A percentile compares a stretch with the other conserved stretches of the same genome.
phyloP scores from a whole-genome alignment of 2,888 invertebrate genomes.

The Ornithoptera priamus region DNA sequence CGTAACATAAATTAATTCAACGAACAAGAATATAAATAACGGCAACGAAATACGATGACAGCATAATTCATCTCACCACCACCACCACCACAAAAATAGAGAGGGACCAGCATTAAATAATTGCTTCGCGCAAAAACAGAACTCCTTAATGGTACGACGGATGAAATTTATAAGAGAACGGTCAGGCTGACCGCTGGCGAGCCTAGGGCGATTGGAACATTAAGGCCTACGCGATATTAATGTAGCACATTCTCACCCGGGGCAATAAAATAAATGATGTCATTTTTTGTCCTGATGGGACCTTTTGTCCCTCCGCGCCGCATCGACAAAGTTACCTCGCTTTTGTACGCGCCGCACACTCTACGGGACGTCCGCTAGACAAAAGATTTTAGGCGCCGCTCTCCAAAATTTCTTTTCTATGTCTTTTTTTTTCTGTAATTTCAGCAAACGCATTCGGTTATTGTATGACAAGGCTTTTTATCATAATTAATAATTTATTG shows the following conservation, averaged over 20 bases:
- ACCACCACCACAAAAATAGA: slow-evolving; percentile 15
- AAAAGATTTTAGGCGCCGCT: slow-evolving; percentile 76
- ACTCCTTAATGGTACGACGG: slow-evolving; percentile 33
- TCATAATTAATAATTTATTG: slow-evolving; percentile 79
- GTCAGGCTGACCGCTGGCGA: slow-evolving; percentile 57
- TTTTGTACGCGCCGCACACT: slow-evolving; percentile 57
- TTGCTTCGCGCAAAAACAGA: slow-evolving; percentile 34
- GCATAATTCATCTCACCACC: slow-evolving; percentile 13
- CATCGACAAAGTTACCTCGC: slow-evolving; percentile 59
- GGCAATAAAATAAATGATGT: slow-evolving; percentile 80
- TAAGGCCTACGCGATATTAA: slow-evolving; percentile 75
- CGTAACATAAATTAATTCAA: background rate
- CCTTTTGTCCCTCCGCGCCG: slow-evolving; percentile 64
- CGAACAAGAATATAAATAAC: background rate
- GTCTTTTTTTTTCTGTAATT: slow-evolving; percentile 41
- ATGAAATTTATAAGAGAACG: slow-evolving; percentile 39
- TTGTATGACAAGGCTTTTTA: slow-evolving; percentile 64
- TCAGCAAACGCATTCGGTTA: slow-evolving; percentile 54
- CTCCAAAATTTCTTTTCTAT: slow-evolving; percentile 51
- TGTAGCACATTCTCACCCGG: slow-evolving; percentile 75
- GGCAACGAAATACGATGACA: slow-evolving; percentile 1
- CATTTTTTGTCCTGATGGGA: slow-evolving; percentile 74
- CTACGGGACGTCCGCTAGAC: slow-evolving; percentile 72
- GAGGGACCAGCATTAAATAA: slow-evolving; percentile 19
- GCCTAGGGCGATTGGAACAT: slow-evolving; percentile 73